phyloP scores from a whole-genome alignment of 2,113 vertebrate species.

The Nyctibius bracteatus region DNA sequence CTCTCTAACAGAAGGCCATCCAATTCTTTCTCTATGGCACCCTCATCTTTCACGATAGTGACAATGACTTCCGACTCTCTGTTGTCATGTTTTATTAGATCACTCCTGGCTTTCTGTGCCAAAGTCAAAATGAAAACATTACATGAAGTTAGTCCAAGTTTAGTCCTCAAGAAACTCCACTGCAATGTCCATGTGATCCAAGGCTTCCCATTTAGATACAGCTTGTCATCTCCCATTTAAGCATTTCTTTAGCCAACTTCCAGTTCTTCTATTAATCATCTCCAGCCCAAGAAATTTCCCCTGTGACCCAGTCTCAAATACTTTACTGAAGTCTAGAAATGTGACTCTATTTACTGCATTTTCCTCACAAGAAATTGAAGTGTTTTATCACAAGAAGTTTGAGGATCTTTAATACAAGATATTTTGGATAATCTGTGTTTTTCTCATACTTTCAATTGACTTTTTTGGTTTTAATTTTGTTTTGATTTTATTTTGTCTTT shows the following conservation, averaged over 20 bases:
- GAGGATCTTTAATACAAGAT: background rate
- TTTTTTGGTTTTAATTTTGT: background rate
- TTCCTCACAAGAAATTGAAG: background rate
- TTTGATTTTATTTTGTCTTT: background rate
- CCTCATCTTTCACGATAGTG: background rate
- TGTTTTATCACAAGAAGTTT: background rate
- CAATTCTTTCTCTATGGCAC: background rate
- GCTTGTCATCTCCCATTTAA: background rate
- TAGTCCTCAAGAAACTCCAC: background rate
- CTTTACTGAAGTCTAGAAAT: background rate
- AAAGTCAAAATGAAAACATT: background rate
- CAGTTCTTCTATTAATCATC: background rate
- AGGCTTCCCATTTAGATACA: background rate
- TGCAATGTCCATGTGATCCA: background rate
- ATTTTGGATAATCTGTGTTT: background rate
- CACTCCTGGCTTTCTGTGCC: background rate
- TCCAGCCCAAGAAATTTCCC: background rate
- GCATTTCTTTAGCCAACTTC: background rate
- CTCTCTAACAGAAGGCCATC: background rate
- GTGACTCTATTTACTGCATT: background rate
- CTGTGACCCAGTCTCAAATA: background rate
- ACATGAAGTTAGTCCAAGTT: background rate
- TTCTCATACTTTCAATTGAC: background rate
- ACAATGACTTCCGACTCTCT: background rate
- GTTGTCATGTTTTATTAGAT: background rate